Evolutionary conservation across 2,797 vertebrate species (phyloP).

Genomic region (Pristis pectinata): DNA sequence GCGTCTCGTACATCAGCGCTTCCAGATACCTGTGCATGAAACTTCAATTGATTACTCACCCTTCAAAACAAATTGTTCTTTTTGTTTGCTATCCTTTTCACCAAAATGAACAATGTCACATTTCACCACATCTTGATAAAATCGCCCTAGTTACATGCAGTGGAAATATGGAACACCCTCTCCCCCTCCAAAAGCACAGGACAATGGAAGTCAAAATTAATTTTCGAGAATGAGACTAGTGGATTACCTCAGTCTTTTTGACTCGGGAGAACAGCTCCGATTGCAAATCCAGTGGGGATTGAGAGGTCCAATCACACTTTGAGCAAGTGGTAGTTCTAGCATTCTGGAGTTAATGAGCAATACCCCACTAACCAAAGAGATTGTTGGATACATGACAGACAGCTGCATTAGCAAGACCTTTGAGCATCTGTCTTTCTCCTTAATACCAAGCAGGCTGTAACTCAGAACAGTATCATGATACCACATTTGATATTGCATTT

Average conservation of each 20-base stretch:
- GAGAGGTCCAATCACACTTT: not conserved
- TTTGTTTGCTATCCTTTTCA: no score
- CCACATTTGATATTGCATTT: not conserved
- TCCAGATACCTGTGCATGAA: no score
- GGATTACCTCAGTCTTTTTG: not conserved
- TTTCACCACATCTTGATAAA: not conserved
- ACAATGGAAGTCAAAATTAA: not conserved
- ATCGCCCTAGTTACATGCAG: not conserved
- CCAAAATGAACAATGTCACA: no score
- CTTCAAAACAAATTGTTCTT: no score
- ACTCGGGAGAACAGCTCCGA: not conserved
- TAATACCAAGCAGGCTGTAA: not conserved
- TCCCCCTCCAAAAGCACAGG: not conserved
- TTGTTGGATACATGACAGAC: no score
- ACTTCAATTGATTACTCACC: no score
- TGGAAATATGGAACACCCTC: not conserved
- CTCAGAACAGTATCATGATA: not conserved
- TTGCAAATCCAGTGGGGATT: not conserved
- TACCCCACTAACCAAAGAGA: no score
- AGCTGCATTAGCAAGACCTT: not conserved
- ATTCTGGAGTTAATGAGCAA: no score
- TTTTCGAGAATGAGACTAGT: not conserved
- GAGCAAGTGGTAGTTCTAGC: not conserved
- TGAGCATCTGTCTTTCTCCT: not conserved
- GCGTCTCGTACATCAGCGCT: no score